Evolutionary conservation across 2,113 vertebrate species (phyloP), one percentile per base, ranked within the genome.

Genomic region (Spea bombifrons): DNA sequence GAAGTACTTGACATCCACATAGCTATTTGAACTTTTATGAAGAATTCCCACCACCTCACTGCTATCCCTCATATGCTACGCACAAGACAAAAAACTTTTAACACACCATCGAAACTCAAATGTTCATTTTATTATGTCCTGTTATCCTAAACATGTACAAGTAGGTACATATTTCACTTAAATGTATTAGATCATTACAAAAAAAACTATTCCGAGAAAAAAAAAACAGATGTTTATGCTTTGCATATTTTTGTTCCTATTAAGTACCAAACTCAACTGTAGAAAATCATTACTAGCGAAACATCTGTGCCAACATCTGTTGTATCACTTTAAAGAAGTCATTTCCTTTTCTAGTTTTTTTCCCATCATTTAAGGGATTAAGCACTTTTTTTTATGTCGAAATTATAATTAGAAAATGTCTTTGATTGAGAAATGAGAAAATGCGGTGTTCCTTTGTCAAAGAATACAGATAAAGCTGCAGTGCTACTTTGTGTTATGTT

Each of bases 261-360:
- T 77, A 48, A 61, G n/a, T 43, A 30, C 9, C 17, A 63, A 61
- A n/a, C 47, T 67, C 10, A 45, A 46, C 46, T 10, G 67, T 55
- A 16, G 7, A 76, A 53, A 53, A 55, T 67, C 13, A 47, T 66
- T 76, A 46, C 66, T 47, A 49, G 46, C 12, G 12, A 5, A 70
- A 69, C 75, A 77, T 77, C 75, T 77, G 75, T 67, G 16, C 30
- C 13, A 57, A 63, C 75, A 77, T 77, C 75, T 77, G 75, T 50
- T 69, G 75, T 61, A 67, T 63, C 13, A 70, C 66, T 70, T 69
- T 70, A 70, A 61, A 16, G 16, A 55, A 8, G 15, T 46, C 10
- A 70, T 77, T 17, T 77, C 17, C 15, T 64, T 13, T 70, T 70
- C 5, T 70, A 53, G 30, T 30, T 10, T 43, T 59, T 77, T 77